Conservation (phyloP, 2,797 vertebrate genomes). For the Tragopan temminckii region DNA sequence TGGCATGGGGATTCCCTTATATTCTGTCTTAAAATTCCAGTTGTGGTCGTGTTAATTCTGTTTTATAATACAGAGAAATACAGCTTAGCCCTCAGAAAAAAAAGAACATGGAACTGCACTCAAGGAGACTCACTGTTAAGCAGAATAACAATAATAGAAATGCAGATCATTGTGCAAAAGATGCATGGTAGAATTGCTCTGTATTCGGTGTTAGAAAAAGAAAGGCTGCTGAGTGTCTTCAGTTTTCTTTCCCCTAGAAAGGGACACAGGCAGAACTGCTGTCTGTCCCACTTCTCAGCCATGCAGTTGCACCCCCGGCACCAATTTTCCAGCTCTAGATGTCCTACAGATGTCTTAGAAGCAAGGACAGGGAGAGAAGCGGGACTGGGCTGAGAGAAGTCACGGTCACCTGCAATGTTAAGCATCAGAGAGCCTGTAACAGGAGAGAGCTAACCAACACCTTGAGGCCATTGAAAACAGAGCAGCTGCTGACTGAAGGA, state of each 20-base stretch:
- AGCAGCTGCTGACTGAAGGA: not conserved
- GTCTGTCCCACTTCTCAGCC: not conserved
- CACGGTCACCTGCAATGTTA: not conserved
- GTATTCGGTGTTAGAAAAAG: not conserved
- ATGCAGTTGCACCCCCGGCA: not conserved
- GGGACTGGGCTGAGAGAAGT: not conserved
- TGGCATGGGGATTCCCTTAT: conserved; percentile 22
- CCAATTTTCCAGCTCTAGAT: not conserved
- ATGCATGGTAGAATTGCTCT: not conserved
- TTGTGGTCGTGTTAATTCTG: not conserved
- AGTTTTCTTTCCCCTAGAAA: not conserved
- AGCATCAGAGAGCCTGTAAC: not conserved
- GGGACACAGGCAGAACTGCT: not conserved
- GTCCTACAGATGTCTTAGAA: accelerated
- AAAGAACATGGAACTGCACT: accelerated
- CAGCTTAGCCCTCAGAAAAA: not conserved
- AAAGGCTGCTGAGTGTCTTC: not conserved
- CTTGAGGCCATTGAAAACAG: not conserved
- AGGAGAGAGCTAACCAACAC: not conserved
- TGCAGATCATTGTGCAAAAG: not conserved
- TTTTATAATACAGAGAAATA: not conserved
- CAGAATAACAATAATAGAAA: not conserved
- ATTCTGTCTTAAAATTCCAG: conserved; percentile 33
- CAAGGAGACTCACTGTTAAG: not conserved
- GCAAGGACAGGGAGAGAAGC: not conserved